A percentile compares a stretch with the other conserved stretches of the same genome.
These are phyloP conservation scores for Pan troglodytes DNA, from an alignment of 2,113 vertebrate species.

Conservation along the genomic window NHGRI_mPanTro3-v2.1_pri NC_072402.2:7958001-7958500, in stretches of 20 bases:
- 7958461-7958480: conserved; percentile 32
- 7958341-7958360: background rate
- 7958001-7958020: too few relatives aligned
- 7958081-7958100: background rate
- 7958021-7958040: too few relatives aligned
- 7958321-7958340: background rate
- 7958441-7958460: background rate
- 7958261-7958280: conserved; percentile 18
- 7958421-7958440: background rate
- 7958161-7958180: background rate
- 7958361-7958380: background rate
- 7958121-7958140: background rate
- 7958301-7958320: conserved; percentile 4
- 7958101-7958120: conserved; percentile 40
- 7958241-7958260: background rate
- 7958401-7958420: background rate
- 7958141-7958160: background rate
- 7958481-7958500: background rate
- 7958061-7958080: background rate
- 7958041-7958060: too few relatives aligned
- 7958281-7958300: background rate
- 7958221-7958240: conserved; percentile 14
- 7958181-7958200: background rate
- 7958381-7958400: background rate
- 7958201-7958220: background rate